Base-by-base conservation (phyloP, 2,113 vertebrate genomes). In the Colossoma macropomum region DNA sequence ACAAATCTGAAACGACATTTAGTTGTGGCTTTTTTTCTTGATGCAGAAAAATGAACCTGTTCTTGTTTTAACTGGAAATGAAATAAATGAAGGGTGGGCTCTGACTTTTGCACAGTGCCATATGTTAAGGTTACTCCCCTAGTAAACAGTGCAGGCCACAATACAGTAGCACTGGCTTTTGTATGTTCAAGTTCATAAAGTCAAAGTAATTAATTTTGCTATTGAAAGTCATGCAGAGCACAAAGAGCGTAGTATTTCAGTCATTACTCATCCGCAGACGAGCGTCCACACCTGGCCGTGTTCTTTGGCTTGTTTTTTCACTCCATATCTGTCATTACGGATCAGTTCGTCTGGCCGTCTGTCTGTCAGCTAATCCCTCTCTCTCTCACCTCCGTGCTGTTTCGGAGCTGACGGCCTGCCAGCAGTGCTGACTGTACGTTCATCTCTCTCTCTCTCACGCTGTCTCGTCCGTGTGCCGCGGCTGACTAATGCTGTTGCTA, bases 301-400 rank as follows among this genome's bases (percentile, higher is more conserved):
- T 79, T n/a, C 28, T 16, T 27, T 6, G 17, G 62, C 27, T 30
- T 3, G 13, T 27, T 30, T 23, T 69, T 30, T 27, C 60, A 65
- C 41, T 66, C 63, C 32, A 15, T 32, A n/a, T 32, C 62, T 34
- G 62, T 68, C 45, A 65, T 32, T 32, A 52, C 27, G 48, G 60
- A 52, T 78, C 62, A 66, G 17, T 81, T 62, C 21, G 48, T 75
- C 69, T 74, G 54, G 28, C 52, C 38, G 65, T 65, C 80, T 79
- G 54, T 25, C 71, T 70, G 15, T 75, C 27, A 77, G 65, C 38
- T 19, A 13, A 48, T 69, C 66, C 16, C 2, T n/a, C 71, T 48
- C 56, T 45, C 21, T 62, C 59, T 60, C 75, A 62, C 52, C 52
- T 19, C 63, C 6, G 63, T 19, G 63, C 17, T 17, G 16, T 52